Evolutionary conservation across 2,113 vertebrate genomes (phyloP), one percentile per base, ranked within the genome.

Genomic region (Caracal caracal): DNA sequence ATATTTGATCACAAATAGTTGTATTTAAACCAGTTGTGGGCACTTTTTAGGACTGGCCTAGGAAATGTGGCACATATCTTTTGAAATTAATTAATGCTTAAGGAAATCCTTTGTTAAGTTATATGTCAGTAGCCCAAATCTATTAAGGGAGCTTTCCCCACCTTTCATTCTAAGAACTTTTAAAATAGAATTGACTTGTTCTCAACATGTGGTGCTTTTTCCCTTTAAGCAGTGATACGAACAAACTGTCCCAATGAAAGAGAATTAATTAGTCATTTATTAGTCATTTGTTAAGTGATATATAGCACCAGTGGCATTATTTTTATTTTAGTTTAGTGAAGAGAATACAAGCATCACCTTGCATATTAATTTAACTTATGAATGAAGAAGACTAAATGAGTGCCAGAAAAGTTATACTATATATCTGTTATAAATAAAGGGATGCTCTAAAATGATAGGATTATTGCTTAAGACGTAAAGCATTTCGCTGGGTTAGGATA

Each of bases 281-380:
- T 33, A 49, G 30, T 19, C 37, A 8, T 51, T 59, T 93, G 51
- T 30, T 70, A 78, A 75, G 9, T 73, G 47, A 22, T 75, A 13
- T 16, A 11, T 37, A 2, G 0, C 3, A 80, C 30, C 28, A 81
- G 22, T 51, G 12, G 33, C 30, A 12, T 20, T 76, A 35, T 83
- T 79, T 87, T 90, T 28, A 59, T 79, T 79, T 90, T 61, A 80
- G 82, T 86, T 30, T 81, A 92, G 56, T 88, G 49, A 73, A 88
- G 13, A 84, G 4, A 30, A 56, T 80, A 90, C 83, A 92, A 82
- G 56, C 2, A 78, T 3, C 10, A 33, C 5, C 37, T 78, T 85
- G n/a, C 17, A 40, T n/a, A 28, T 79, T 76, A 61, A 33, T 85
- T 90, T 56, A 79, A 40, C 9, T 89, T 92, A n/a, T 80, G 37